Percentiles rank a stretch among this genome's conserved stretches.
Conservation (phyloP, 2,888 invertebrate species). For the Boloria euphrosyne region DNA sequence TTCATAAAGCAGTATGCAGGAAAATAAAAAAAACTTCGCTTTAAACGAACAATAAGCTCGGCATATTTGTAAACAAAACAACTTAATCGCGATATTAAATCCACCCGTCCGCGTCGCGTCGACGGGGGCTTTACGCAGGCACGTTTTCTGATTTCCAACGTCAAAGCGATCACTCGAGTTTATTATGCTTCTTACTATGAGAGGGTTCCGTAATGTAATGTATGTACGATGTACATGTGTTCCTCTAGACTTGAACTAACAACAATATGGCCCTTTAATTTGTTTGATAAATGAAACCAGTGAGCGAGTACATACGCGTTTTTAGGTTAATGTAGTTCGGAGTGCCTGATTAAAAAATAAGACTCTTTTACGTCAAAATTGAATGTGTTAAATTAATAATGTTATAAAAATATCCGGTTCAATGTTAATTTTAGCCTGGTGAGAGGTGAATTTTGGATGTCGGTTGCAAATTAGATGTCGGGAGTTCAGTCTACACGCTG, state of each 20-base stretch:
- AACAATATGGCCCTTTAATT: conserved; percentile 28
- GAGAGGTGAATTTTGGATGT: too few relatives aligned
- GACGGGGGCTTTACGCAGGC: conserved; percentile 13
- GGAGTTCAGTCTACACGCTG: too few relatives aligned
- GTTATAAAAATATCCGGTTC: background rate
- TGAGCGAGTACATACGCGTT: background rate
- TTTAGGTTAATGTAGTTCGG: background rate
- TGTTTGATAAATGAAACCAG: conserved; percentile 18
- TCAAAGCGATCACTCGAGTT: conserved; percentile 43
- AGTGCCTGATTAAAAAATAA: background rate
- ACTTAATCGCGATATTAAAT: conserved; percentile 27
- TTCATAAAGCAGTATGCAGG: too few relatives aligned
- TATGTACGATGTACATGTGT: conserved; percentile 20
- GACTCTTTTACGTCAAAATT: background rate
- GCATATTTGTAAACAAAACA: conserved; percentile 30
- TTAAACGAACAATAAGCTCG: background rate
- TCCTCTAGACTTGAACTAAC: conserved; percentile 24
- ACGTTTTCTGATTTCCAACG: conserved; percentile 38
- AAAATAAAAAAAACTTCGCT: background rate
- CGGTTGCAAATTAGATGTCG: too few relatives aligned
- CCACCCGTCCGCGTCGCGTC: too few relatives aligned
- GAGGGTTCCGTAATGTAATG: conserved; percentile 30
- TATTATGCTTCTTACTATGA: conserved; percentile 32
- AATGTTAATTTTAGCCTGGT: too few relatives aligned
- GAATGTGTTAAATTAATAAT: background rate